These are phyloP conservation scores for Formica aserva DNA, from an alignment of 2,888 invertebrate genomes.

Conservation along the genomic window DNA sequence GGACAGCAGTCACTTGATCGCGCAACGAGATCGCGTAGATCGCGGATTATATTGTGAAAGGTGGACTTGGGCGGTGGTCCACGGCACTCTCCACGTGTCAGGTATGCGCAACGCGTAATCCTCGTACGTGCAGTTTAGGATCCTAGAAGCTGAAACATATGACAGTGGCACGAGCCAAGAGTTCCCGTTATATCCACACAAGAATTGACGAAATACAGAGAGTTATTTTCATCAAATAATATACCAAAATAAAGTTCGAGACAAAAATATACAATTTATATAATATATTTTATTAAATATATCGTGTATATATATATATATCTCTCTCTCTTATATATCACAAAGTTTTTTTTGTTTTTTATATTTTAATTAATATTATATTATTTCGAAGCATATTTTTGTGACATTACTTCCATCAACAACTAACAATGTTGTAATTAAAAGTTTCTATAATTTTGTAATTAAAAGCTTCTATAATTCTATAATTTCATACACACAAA, in stretches of 20 bases:
- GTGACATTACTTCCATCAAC: neutral
- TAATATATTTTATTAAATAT: constrained; percentile 13
- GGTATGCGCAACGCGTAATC: constrained; percentile 69
- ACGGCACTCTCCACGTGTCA: constrained; percentile 70
- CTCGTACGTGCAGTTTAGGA: constrained; percentile 64
- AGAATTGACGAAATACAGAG: neutral
- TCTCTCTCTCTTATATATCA: neutral
- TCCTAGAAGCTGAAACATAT: constrained; percentile 57
- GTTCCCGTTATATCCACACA: constrained; percentile 63
- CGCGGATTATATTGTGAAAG: constrained; percentile 73
- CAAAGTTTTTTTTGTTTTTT: neutral
- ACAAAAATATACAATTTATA: too few species aligned
- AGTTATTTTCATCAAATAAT: neutral
- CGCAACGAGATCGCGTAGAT: constrained; percentile 60
- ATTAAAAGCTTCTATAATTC: neutral
- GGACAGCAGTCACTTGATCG: constrained; percentile 51
- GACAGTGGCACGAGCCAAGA: constrained; percentile 56
- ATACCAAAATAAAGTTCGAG: neutral
- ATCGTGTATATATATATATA: neutral
- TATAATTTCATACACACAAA: neutral
- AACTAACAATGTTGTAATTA: neutral
- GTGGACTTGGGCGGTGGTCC: constrained; percentile 78
- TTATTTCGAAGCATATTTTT: neutral
- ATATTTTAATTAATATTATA: neutral
- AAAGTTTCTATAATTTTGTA: neutral